These are phyloP conservation scores for Pandion haliaetus DNA, from an alignment of 2,113 vertebrate species.

Conservation along the genomic window DNA sequence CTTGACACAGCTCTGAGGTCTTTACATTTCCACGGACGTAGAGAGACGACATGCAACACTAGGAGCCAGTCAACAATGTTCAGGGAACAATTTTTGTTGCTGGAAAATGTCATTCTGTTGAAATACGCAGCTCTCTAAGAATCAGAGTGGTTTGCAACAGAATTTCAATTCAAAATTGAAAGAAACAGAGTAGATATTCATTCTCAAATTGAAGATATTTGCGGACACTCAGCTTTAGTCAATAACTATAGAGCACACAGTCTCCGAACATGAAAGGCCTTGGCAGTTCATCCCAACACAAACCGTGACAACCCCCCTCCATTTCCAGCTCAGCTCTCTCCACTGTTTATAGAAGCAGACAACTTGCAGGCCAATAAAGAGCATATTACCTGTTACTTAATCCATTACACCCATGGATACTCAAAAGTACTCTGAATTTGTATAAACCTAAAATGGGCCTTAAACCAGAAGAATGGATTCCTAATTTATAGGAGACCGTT, in stretches of 20 bases:
- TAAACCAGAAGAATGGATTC: background rate
- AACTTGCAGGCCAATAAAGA: background rate
- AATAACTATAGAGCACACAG: accelerated
- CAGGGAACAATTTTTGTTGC: background rate
- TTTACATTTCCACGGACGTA: background rate
- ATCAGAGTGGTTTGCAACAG: background rate
- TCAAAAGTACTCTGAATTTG: background rate
- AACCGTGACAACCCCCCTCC: accelerated
- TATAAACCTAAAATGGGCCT: background rate
- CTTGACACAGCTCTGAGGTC: background rate
- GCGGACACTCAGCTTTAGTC: background rate
- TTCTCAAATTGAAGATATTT: background rate
- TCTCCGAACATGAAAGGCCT: background rate
- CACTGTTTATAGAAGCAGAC: background rate
- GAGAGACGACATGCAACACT: background rate
- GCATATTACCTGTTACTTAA: background rate
- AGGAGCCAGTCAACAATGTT: background rate
- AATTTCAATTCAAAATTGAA: background rate
- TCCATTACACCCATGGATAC: background rate
- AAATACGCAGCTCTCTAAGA: background rate
- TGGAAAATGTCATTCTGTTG: background rate
- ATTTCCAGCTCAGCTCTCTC: background rate
- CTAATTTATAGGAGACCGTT: background rate
- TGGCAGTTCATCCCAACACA: background rate
- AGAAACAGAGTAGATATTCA: background rate